A percentile compares a stretch with the other conserved stretches of the same genome.
phyloP scores from a whole-genome alignment of 2,888 invertebrate species.

The Leucozona laternaria region DNA sequence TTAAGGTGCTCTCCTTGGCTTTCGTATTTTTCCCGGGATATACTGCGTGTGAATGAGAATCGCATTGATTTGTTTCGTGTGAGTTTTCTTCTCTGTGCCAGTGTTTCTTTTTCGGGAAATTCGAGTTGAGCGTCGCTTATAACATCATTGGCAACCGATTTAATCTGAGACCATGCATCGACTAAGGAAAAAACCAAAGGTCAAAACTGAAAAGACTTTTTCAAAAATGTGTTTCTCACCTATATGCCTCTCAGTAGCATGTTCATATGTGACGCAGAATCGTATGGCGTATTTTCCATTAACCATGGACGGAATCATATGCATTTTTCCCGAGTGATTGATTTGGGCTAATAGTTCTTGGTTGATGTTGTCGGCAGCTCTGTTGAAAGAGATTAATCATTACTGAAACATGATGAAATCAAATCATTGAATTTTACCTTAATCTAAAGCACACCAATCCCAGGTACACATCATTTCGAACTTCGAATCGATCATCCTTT shows the following conservation, averaged over 20 bases:
- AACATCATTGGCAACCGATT: slow-evolving; percentile 86
- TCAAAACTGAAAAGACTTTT: not conserved
- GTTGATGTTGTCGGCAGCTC: slow-evolving; percentile 89
- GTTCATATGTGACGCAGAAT: slow-evolving; percentile 92
- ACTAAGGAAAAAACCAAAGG: slow-evolving; percentile 80
- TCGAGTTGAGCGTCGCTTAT: slow-evolving; percentile 82
- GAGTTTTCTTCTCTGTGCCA: slow-evolving; percentile 81
- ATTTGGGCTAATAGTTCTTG: slow-evolving; percentile 90
- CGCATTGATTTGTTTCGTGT: slow-evolving; percentile 83
- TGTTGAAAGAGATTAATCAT: slow-evolving; percentile 74
- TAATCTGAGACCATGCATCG: slow-evolving; percentile 87
- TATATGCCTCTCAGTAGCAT: slow-evolving; percentile 90
- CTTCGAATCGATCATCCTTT: slow-evolving; percentile 89
- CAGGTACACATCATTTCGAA: slow-evolving; percentile 89
- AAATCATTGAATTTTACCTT: slow-evolving; percentile 78
- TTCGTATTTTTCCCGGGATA: slow-evolving; percentile 83
- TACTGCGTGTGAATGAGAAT: slow-evolving; percentile 84
- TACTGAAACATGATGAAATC: not conserved
- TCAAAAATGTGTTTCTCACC: slow-evolving; percentile 77
- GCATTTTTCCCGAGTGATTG: slow-evolving; percentile 92
- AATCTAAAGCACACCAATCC: slow-evolving; percentile 92
- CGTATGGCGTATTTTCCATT: slow-evolving; percentile 90
- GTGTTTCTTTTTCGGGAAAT: slow-evolving; percentile 80
- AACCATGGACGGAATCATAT: slow-evolving; percentile 93
- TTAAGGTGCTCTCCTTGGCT: slow-evolving; percentile 82